phyloP scores from a whole-genome alignment of 2,797 vertebrate genomes.

The Syndactyla subalaris region DNA sequence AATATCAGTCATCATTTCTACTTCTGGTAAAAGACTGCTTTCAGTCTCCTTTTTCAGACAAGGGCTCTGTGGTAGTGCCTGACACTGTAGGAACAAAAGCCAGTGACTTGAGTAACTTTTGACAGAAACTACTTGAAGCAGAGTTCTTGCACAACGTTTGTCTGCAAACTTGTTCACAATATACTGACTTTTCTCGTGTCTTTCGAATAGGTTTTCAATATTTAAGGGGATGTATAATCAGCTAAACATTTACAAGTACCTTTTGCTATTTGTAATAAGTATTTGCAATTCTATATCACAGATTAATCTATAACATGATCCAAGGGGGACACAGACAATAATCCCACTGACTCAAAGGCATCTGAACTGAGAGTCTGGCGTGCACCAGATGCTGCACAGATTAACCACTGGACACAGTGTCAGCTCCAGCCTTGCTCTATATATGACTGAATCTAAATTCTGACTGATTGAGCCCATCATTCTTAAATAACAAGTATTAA shows the following conservation, averaged over 20 bases:
- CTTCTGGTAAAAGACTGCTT: not conserved
- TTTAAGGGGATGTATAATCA: not conserved
- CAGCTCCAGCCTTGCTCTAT: not conserved
- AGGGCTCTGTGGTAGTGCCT: not conserved
- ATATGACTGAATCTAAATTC: not conserved
- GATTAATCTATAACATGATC: not conserved
- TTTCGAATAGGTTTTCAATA: not conserved
- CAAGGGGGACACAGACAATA: not conserved
- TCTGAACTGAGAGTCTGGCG: not conserved
- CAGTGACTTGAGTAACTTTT: not conserved
- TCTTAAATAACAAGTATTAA: constrained; percentile 20
- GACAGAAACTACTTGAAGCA: not conserved
- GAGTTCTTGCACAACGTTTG: not conserved
- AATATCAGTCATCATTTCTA: constrained; percentile 9
- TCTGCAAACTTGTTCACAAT: not conserved
- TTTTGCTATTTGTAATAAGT: not conserved
- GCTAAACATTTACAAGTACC: not conserved
- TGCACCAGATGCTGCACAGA: not conserved
- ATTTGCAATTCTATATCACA: not conserved
- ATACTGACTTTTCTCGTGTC: not conserved
- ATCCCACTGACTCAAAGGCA: not conserved
- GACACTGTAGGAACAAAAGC: not conserved
- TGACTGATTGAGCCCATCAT: not conserved
- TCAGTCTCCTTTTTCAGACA: not conserved
- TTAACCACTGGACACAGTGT: not conserved